Base-by-base conservation (phyloP, 1,140 invertebrate genomes). In the Xylocopa sonorina region DNA sequence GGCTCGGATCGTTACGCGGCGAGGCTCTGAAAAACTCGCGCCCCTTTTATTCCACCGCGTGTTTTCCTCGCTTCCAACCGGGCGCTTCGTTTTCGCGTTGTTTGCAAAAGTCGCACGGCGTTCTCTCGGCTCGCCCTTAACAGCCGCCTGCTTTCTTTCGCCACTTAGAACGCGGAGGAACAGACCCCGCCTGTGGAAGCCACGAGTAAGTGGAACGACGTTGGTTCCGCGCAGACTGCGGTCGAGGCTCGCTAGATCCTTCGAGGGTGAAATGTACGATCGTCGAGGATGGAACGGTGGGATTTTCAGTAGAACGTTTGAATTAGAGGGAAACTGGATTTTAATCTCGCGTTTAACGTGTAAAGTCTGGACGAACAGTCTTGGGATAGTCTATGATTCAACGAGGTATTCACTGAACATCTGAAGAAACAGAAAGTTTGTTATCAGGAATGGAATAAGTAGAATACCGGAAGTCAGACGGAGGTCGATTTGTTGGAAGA, bases 1-100 rank as follows among this genome's bases (percentile, higher is more conserved):
- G 41, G 38, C 34, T 57, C 21, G 21, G 74, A 46, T 77, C 51
- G 51, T 77, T 68, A 76, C 29, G 24, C 67, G 46, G n/a, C 48
- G 34, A 6, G n/a, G n/a, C 29, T 34, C n/a, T 32, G 24, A 34
- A 48, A n/a, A 43, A 69, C 10, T 68, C 38, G n/a, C 43, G 32
- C 14, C 21, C 10, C 21, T 69, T 68, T 77, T 48, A n/a, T 24
- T 32, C 29, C 53, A 7, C 18, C 10, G 4, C 9, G 71, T 62
- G 57, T 77, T 46, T 14, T 5, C 18, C 48, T 5, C n/a, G 21
- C 21, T 16, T 9, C 18, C 53, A 38, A 43, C 27, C n/a, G n/a
- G 73, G 14, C 27, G 38, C 62, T 66, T 53, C 48, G 58, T 66
- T 53, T n/a, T 16, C 38, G 14, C 34, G 34, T 69, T 69, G 50